A percentile compares a stretch with the other conserved stretches of the same genome.
Conservation (phyloP, 2,113 vertebrate genomes). For the Bathybates hornii region DNA sequence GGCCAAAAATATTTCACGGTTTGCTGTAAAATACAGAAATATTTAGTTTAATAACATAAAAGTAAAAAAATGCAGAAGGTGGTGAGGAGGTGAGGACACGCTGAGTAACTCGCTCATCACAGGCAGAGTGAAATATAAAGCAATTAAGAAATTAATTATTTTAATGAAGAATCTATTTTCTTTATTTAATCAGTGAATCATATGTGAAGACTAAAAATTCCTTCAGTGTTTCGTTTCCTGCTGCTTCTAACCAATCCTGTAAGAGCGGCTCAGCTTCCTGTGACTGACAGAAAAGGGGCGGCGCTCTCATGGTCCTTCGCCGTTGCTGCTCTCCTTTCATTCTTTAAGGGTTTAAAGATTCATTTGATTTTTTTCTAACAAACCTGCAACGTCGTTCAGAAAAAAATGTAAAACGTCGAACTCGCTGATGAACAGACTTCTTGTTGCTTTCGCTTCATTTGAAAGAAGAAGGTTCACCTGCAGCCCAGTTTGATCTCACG, state of each 20-base stretch:
- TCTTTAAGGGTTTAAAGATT: background rate
- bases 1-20: background rate
- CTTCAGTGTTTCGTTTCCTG: background rate
- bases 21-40: background rate
- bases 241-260: background rate
- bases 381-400: background rate
- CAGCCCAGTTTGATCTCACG: background rate
- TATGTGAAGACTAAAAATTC: background rate
- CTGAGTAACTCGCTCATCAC: background rate
- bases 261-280: background rate
- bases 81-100: background rate
- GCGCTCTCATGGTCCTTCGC: background rate
- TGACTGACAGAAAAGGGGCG: background rate
- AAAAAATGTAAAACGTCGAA: background rate
- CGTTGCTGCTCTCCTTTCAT: background rate
- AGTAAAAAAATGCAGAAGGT: fast-evolving
- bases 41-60: background rate
- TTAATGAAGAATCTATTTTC: background rate
- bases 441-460: background rate
- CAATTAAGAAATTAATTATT: background rate
- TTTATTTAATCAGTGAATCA: background rate
- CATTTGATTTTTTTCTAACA: background rate
- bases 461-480: background rate
- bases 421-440: fast-evolving
- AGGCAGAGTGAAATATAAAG: background rate